Conservation (phyloP, 2,113 vertebrate species). For the Callospermophilus lateralis region DNA sequence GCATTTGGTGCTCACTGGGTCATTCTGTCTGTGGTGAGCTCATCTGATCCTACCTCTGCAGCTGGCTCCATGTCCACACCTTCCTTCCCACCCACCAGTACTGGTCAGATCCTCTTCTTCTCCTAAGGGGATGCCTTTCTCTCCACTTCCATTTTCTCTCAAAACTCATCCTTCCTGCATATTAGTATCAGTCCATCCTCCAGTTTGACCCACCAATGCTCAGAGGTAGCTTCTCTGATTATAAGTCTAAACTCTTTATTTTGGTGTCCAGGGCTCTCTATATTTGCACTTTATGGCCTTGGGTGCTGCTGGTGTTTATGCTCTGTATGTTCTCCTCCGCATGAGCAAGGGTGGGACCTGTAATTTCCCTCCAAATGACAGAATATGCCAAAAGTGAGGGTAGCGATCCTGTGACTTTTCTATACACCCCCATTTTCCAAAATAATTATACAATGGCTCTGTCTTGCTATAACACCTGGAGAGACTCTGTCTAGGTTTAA, state of each 20-base stretch:
- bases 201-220: neutral
- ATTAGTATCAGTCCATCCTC: neutral
- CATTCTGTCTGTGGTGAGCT: neutral
- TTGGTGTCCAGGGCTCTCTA: neutral
- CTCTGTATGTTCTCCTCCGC: neutral
- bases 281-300: neutral
- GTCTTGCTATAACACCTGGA: neutral
- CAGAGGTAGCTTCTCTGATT: neutral
- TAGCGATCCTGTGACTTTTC: neutral
- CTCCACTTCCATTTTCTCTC: neutral
- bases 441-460: neutral
- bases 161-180: neutral
- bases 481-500: neutral
- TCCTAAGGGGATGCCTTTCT: neutral
- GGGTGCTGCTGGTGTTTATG: neutral
- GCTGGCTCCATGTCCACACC: neutral
- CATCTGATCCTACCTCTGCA: neutral
- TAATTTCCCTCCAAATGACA: neutral
- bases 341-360: neutral
- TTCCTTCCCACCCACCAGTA: neutral
- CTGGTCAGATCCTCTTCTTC: neutral
- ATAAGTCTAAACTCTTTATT: neutral
- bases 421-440: neutral
- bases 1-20: neutral
- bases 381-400: too few relatives aligned